Conservation (phyloP, 2,797 vertebrate genomes). For the Acanthurus leucopareius region DNA sequence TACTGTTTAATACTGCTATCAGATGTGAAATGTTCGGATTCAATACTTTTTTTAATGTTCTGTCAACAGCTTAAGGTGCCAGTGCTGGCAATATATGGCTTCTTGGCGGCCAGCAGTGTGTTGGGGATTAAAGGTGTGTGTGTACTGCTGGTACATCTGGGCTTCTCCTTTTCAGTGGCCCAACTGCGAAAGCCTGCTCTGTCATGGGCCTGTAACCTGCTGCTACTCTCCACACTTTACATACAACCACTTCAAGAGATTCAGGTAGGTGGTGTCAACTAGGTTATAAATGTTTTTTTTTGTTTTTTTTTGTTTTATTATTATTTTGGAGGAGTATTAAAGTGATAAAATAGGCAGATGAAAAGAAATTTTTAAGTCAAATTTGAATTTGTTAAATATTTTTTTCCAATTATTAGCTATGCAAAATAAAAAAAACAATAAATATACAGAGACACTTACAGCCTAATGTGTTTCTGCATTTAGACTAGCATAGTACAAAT, state of each 20-base stretch:
- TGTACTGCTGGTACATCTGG: slow-evolving; percentile 88
- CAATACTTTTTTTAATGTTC: slow-evolving; percentile 11
- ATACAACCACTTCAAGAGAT: slow-evolving; percentile 88
- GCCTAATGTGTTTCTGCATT: not conserved
- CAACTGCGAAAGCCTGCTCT: slow-evolving; percentile 86
- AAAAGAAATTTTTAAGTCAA: too few relatives aligned
- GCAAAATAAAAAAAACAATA: too few relatives aligned
- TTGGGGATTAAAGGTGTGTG: slow-evolving; percentile 89
- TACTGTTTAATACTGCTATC: not conserved
- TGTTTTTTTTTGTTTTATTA: too few relatives aligned
- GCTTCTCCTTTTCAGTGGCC: slow-evolving; percentile 89
- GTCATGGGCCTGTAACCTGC: slow-evolving; percentile 90
- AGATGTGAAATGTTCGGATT: slow-evolving; percentile 5
- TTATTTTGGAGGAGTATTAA: too few relatives aligned
- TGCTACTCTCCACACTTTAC: slow-evolving; percentile 90
- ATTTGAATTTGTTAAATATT: too few relatives aligned
- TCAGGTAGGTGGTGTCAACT: slow-evolving; percentile 85
- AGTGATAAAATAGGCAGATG: not conserved
- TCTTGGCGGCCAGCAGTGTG: slow-evolving; percentile 88
- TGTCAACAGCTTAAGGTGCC: slow-evolving; percentile 83
- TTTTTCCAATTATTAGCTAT: too few relatives aligned
- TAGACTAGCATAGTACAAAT: not conserved
- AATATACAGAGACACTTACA: too few relatives aligned
- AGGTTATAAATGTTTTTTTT: not conserved
- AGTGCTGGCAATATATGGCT: slow-evolving; percentile 88